These are phyloP conservation scores for Platycercus adscitus DNA, from an alignment of 2,113 vertebrate genomes.

Conservation along the genomic window DNA sequence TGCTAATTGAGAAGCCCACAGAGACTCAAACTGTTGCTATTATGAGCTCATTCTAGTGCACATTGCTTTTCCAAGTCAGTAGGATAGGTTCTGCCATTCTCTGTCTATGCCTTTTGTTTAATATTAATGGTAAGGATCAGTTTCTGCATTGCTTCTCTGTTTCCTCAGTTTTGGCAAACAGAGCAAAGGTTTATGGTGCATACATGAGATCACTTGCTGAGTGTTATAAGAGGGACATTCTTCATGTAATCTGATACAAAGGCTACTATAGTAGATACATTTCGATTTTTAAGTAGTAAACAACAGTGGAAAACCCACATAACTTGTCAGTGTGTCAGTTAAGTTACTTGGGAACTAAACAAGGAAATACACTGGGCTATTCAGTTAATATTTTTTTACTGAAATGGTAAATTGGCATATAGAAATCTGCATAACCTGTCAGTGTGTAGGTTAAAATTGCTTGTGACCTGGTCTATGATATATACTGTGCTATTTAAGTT, in stretches of 20 bases:
- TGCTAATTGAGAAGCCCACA: neutral
- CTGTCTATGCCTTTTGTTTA: neutral
- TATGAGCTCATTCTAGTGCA: neutral
- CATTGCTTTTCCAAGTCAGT: neutral
- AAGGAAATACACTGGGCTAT: neutral
- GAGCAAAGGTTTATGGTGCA: constrained; percentile 40
- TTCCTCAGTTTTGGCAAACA: constrained; percentile 47
- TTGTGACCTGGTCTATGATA: neutral
- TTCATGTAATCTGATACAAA: constrained; percentile 45
- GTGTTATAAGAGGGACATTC: constrained; percentile 44
- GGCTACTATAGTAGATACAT: neutral
- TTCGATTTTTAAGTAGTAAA: constrained; percentile 59
- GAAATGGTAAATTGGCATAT: constrained; percentile 56
- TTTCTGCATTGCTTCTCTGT: constrained; percentile 44
- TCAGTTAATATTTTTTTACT: neutral
- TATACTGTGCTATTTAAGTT: constrained; percentile 36
- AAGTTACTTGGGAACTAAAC: constrained; percentile 3
- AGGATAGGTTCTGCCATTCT: constrained; percentile 12
- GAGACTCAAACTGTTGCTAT: neutral
- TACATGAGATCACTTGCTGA: constrained; percentile 66
- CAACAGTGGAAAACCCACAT: neutral
- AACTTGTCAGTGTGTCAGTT: constrained; percentile 15
- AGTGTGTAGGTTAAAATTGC: constrained; percentile 34
- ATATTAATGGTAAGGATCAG: constrained; percentile 6
- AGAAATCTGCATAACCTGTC: constrained; percentile 55